phyloP scores from a whole-genome alignment of 1,140 invertebrate genomes.

The Paracyclopina nana region DNA sequence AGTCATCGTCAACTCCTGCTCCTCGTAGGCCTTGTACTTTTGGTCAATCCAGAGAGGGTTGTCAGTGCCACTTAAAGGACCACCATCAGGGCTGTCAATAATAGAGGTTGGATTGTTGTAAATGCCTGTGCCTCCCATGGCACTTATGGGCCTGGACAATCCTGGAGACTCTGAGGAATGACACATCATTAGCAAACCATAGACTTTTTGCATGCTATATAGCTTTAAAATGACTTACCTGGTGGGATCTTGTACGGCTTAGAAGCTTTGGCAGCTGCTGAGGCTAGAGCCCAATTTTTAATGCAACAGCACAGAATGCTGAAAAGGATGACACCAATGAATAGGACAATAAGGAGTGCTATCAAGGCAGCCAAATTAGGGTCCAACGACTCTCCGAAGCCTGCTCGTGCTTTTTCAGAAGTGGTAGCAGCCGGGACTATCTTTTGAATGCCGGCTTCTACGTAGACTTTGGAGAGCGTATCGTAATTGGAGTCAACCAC shows the following conservation, averaged over 20 bases:
- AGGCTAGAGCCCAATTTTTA: slow-evolving; percentile 49
- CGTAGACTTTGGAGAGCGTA: slow-evolving; percentile 49
- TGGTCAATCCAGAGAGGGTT: slow-evolving; percentile 84
- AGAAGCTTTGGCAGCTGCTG: slow-evolving; percentile 16
- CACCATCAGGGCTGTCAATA: slow-evolving; percentile 19
- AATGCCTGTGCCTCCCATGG: neutral
- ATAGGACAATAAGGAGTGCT: slow-evolving; percentile 58
- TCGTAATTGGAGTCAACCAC: slow-evolving; percentile 67
- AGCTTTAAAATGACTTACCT: no score
- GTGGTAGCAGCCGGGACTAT: slow-evolving; percentile 26
- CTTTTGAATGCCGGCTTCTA: slow-evolving; percentile 59
- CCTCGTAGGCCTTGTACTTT: slow-evolving; percentile 52
- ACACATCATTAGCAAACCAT: no score
- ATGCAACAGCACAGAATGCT: slow-evolving; percentile 69
- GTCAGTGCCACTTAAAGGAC: slow-evolving; percentile 47
- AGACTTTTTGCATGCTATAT: no score
- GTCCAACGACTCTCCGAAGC: slow-evolving; percentile 39
- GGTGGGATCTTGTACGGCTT: neutral
- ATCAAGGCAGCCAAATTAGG: slow-evolving; percentile 63
- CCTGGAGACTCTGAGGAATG: no score
- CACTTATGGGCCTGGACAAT: neutral
- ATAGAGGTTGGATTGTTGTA: slow-evolving; percentile 18
- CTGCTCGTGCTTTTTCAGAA: slow-evolving; percentile 35
- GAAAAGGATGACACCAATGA: slow-evolving; percentile 65
- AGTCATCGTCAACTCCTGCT: slow-evolving; percentile 79